phyloP scores from a whole-genome alignment of 2,797 vertebrate genomes.

The Fistularia tabacaria region DNA sequence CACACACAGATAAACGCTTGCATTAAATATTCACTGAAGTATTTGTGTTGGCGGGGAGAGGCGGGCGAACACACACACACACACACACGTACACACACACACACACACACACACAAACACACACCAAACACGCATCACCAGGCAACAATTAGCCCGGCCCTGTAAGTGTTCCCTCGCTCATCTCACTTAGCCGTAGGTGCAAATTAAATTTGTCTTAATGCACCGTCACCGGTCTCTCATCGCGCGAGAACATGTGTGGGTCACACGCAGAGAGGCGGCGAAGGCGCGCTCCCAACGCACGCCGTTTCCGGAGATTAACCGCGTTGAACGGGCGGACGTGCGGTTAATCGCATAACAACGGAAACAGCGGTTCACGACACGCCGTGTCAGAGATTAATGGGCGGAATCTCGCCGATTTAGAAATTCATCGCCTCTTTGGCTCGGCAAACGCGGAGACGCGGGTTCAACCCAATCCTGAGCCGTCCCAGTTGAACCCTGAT shows the following conservation, averaged over 20 bases:
- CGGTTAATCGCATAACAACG: too few relatives aligned
- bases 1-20: constrained; percentile 61
- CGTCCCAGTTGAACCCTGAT: too few relatives aligned
- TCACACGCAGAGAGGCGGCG: constrained; percentile 39
- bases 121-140: constrained; percentile 43
- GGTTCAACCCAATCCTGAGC: too few relatives aligned
- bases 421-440: too few relatives aligned
- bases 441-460: too few relatives aligned
- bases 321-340: too few relatives aligned
- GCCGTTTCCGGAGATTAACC: constrained; percentile 17
- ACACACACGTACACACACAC: constrained; percentile 25
- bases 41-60: constrained; percentile 60
- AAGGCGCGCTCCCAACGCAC: constrained; percentile 15
- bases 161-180: constrained; percentile 46
- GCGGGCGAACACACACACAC: constrained; percentile 11
- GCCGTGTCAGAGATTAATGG: too few relatives aligned
- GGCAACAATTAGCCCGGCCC: constrained; percentile 66
- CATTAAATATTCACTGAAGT: constrained; percentile 69
- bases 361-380: too few relatives aligned
- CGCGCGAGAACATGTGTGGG: constrained; percentile 48
- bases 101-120: constrained; percentile 11
- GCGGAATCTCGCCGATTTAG: too few relatives aligned
- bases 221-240: constrained; percentile 50
- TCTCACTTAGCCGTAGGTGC: constrained; percentile 59
- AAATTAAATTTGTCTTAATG: constrained; percentile 69